Conservation (phyloP, 1,140 invertebrate species). For the Halesus radiatus region DNA sequence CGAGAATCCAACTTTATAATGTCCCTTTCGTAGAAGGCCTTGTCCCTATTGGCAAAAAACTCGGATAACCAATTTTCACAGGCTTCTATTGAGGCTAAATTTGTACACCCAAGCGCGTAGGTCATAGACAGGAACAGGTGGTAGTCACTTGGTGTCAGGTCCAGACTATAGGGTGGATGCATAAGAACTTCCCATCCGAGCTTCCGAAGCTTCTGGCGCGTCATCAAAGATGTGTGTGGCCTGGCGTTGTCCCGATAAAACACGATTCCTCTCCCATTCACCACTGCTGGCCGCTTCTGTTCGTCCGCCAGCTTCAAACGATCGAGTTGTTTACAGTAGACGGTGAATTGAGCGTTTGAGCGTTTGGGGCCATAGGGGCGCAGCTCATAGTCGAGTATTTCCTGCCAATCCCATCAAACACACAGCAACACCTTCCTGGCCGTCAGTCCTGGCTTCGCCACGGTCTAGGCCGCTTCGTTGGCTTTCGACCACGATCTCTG, state of each 20-base stretch:
- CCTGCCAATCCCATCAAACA: constrained; percentile 18
- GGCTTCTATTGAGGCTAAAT: constrained; percentile 1
- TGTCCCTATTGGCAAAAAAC: constrained; percentile 8
- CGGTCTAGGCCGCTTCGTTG: constrained; percentile 12
- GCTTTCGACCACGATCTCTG: constrained; percentile 16
- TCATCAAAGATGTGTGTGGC: constrained; percentile 17
- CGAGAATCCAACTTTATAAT: too few species aligned
- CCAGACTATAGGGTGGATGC: constrained; percentile 15
- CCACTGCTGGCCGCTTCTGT: too few species aligned
- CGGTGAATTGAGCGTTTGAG: too few species aligned
- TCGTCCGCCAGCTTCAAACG: too few species aligned
- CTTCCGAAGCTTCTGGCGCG: constrained; percentile 9
- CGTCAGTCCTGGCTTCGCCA: constrained; percentile 13
- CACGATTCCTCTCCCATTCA: too few species aligned
- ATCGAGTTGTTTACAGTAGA: too few species aligned
- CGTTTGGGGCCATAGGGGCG: too few species aligned
- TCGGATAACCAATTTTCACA: constrained; percentile 9
- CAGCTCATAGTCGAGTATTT: too few species aligned
- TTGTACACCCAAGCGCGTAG: neutral
- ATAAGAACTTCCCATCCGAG: constrained; percentile 22
- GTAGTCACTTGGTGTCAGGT: constrained; percentile 22
- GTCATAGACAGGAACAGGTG: neutral
- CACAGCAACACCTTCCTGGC: constrained; percentile 10
- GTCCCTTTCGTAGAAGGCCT: neutral
- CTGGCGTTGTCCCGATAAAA: constrained; percentile 20